Conservation (phyloP, 1,140 invertebrate genomes). For the Drosophila yakuba region DNA sequence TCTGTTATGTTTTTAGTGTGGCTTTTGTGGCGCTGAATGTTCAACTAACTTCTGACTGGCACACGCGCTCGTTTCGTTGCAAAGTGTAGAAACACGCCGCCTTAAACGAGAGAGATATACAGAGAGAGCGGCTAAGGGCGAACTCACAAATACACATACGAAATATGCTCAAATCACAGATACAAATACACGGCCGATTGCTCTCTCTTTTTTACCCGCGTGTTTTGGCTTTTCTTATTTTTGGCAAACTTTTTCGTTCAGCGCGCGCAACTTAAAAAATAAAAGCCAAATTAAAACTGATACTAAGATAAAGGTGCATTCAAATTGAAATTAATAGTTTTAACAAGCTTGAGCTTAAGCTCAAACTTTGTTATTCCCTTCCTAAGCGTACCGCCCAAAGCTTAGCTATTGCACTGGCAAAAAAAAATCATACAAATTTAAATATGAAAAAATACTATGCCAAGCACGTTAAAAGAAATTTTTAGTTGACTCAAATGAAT, state of each 20-base stretch:
- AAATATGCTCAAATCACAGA: conserved; percentile 6
- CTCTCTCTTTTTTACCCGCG: conserved; percentile 40
- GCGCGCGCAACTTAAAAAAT: conserved; percentile 67
- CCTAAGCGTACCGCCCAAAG: background rate
- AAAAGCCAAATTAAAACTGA: conserved; percentile 1
- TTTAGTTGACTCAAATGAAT: no score
- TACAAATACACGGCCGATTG: conserved; percentile 6
- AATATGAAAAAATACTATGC: no score
- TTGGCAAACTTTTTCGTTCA: conserved; percentile 67
- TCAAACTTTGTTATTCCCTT: background rate
- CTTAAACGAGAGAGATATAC: conserved; percentile 12
- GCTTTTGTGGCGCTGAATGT: conserved; percentile 48
- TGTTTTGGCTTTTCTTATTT: conserved; percentile 65
- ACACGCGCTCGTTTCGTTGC: conserved; percentile 47
- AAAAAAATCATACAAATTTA: no score
- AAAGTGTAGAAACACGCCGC: conserved; percentile 59
- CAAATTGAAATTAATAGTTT: background rate
- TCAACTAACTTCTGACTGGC: conserved; percentile 51
- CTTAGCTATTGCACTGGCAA: background rate
- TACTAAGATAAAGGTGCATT: background rate
- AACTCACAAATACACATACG: conserved; percentile 52
- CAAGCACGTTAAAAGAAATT: no score
- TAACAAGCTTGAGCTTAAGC: background rate
- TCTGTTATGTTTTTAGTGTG: conserved; percentile 35
- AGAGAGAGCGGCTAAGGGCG: conserved; percentile 52